Percentiles rank a stretch among this genome's conserved stretches.
phyloP scores from a whole-genome alignment of 2,113 vertebrate genomes.

The Nettapus auritus region DNA sequence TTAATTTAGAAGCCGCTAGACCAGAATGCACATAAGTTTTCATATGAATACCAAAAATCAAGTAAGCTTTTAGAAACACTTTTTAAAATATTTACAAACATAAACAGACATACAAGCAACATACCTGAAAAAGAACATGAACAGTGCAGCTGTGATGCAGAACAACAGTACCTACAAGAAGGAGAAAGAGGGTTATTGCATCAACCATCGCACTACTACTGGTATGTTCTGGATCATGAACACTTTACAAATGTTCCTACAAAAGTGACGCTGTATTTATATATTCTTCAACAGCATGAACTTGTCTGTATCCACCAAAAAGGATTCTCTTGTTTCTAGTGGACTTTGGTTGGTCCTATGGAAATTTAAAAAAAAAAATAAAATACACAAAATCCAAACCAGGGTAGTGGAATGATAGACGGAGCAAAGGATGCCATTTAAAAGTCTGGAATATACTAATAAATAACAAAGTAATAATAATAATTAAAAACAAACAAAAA shows the following conservation, averaged over 20 bases:
- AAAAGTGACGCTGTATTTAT: background rate
- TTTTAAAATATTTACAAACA: background rate
- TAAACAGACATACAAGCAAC: conserved; percentile 22
- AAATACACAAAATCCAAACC: background rate
- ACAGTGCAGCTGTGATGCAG: conserved; percentile 86
- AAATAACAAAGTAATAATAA: background rate
- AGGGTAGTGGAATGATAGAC: background rate
- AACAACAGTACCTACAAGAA: conserved; percentile 85
- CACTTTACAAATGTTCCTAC: background rate
- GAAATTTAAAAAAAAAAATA: background rate
- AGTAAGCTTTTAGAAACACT: background rate
- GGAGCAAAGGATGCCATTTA: background rate
- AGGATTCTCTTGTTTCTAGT: background rate
- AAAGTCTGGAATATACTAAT: background rate
- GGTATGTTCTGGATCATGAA: background rate
- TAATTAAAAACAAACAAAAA: too few species aligned
- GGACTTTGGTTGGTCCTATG: background rate
- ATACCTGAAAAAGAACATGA: conserved; percentile 91
- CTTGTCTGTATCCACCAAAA: background rate
- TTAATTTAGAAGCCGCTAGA: background rate
- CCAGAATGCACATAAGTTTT: background rate
- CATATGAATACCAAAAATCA: background rate
- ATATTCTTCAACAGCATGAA: background rate
- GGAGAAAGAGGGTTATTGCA: conserved; percentile 53
- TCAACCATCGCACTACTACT: background rate